phyloP scores from a whole-genome alignment of 1,140 invertebrate species.

The Sycobia sp. region DNA sequence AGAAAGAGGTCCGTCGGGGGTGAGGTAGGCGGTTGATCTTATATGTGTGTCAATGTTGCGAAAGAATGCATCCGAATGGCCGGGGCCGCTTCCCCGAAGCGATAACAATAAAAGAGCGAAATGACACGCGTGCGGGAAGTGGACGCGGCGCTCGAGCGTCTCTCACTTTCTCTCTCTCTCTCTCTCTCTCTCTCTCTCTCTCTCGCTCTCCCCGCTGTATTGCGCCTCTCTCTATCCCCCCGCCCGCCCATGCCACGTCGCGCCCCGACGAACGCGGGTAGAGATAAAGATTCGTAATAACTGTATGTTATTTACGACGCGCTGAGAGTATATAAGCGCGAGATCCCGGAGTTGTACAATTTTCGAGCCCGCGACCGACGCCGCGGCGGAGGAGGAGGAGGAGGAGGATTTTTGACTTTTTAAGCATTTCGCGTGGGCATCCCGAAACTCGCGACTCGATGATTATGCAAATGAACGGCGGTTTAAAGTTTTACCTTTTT shows the following conservation, averaged over 20 bases:
- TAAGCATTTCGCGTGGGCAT: not conserved
- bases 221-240: no score
- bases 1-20: no score
- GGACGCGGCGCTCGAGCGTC: slow-evolving; percentile 3
- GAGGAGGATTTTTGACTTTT: slow-evolving; percentile 3
- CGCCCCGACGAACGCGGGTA: not conserved
- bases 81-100: slow-evolving; percentile 10
- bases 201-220: no score
- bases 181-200: no score
- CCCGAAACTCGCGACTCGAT: slow-evolving; percentile 7
- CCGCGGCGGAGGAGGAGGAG: not conserved
- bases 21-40: no score
- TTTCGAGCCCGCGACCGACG: no score
- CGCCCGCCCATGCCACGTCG: no score
- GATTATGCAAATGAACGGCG: slow-evolving; percentile 10
- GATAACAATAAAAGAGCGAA: slow-evolving; percentile 12
- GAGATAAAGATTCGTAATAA: slow-evolving; percentile 13
- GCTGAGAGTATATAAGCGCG: no score
- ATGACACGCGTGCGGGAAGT: not conserved
- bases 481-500: slow-evolving; percentile 14
- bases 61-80: no score
- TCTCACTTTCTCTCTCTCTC: no score
- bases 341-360: no score
- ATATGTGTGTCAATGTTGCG: no score
- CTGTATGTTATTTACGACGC: slow-evolving; percentile 4